Evolutionary conservation across 1,140 invertebrate genomes (phyloP), one percentile per base, ranked within the genome.

Genomic region (Rhyzopertha dominica): DNA sequence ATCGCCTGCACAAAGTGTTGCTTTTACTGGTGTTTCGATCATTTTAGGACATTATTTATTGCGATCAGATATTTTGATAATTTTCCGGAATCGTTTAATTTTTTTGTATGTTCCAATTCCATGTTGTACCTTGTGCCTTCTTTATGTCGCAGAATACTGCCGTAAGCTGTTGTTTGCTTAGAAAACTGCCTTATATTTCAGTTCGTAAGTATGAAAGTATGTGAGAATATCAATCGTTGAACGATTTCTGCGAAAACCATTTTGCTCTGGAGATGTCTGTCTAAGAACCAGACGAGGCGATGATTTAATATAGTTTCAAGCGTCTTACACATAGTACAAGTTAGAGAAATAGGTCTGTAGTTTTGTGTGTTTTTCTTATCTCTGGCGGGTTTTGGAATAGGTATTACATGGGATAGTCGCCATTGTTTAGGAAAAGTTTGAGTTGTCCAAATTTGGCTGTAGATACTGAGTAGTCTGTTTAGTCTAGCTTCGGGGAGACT

Each of bases 241-340:
- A 23, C 44, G 25, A 10, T 39, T 25, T 22, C 17, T 8, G 31
- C 53, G 29, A 22, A 54, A 54, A 14, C 45, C 53, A 7, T n/a
- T 12, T 43, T 54, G 53, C n/a, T 13, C 10, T 28, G 41, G 7
- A 16, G 17, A 10, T 18, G 46, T 12, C 22, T n/a, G n/a, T 51
- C 49, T 20, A 51, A 28, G 20, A 23, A 41, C 53, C 53, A 51
- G 10, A 35, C 26, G 8, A 51, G 29, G 5, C 53, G 17, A 31
- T 43, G 43, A 20, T 51, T 51, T 5, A 54, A 37, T n/a, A 51
- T 54, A 43, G 42, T 54, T 35, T 54, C 48, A 4, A 54, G 20
- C 9, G 51, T 14, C 42, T 54, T 54, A 26, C 43, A 47, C 44
- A 51, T 43, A 5, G 39, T 34, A 29, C 48, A 51, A 25, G 52